phyloP scores from a whole-genome alignment of 1,140 invertebrate genomes.

The Heliconius hermathena region DNA sequence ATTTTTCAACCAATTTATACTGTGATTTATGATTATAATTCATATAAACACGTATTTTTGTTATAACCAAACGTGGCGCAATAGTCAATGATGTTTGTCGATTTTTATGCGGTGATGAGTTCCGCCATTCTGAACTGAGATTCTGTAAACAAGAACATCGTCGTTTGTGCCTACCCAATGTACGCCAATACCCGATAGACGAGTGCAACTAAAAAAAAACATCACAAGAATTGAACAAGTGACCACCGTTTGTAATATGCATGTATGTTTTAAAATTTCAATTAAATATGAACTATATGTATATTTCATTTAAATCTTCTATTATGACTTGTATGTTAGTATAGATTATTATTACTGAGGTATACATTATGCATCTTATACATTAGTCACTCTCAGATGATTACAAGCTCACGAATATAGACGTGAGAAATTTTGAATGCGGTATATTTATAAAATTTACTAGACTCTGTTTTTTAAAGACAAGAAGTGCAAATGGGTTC shows the following conservation, averaged over 20 bases:
- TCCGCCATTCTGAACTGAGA: background rate
- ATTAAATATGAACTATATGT: background rate
- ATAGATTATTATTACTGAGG: constrained; percentile 27
- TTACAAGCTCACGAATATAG: constrained; percentile 28
- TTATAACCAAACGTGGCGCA: background rate
- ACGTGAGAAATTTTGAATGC: constrained; percentile 9
- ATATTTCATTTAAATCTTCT: constrained; percentile 12
- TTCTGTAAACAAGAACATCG: background rate
- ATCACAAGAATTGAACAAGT: background rate
- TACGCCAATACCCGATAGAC: too few relatives aligned
- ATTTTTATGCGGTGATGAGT: background rate
- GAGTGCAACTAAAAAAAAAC: background rate
- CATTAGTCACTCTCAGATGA: constrained; percentile 39
- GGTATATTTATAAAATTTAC: constrained; percentile 12
- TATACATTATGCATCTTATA: constrained; percentile 35
- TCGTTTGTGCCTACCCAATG: too few relatives aligned
- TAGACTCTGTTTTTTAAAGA: background rate
- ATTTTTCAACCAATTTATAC: background rate
- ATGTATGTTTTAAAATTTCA: background rate
- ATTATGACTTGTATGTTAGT: constrained; percentile 29
- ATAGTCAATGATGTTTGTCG: background rate
- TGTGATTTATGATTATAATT: background rate
- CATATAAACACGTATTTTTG: background rate
- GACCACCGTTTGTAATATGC: background rate
- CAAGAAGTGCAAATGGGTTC: too few relatives aligned